Evolutionary conservation across 2,888 invertebrate species (phyloP), one percentile per base, ranked within the genome.

Genomic region (Encarsia formosa): DNA sequence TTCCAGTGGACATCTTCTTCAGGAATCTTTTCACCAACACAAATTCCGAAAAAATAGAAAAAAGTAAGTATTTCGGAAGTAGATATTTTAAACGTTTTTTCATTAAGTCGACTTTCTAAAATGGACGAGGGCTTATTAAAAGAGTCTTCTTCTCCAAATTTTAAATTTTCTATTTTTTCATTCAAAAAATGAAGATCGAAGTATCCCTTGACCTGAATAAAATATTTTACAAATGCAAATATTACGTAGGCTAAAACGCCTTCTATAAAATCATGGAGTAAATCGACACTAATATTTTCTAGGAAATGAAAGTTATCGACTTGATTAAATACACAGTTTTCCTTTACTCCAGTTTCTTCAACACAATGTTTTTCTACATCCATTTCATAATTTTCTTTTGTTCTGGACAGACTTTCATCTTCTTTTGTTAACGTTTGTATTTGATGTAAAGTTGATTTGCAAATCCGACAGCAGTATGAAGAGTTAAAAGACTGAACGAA

Each of bases 381-480:
- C 20, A 32, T 13, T 13, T 52, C 42, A 39, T 59, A 61, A 57
- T 64, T 64, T 47, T 56, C 40, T 46, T 35, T 39, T 26, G 56
- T 57, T 38, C 63, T 51, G 16, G 61, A 23, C n/a, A n/a, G n/a
- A n/a, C n/a, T n/a, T 38, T 22, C 18, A 20, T 60, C 48, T 61
- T 60, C 58, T 5, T 23, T 19, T 16, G 22, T 31, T 49, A 52
- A 50, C 29, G 8, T 54, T 46, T 49, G 29, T n/a, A 52, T 52
- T 34, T 58, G 56, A 24, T 54, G 35, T 32, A 51, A 57, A 13
- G 45, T 35, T 22, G 32, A 32, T 58, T 58, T 61, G 49, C 63
- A 65, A 39, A 64, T 59, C 47, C 67, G 50, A 46, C 65, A 66
- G 52, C 42, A 63, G 47, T 52, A 59, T 20, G 58, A 54, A 8